phyloP scores from a whole-genome alignment of 2,797 vertebrate species.

The Eleutherodactylus coqui region DNA sequence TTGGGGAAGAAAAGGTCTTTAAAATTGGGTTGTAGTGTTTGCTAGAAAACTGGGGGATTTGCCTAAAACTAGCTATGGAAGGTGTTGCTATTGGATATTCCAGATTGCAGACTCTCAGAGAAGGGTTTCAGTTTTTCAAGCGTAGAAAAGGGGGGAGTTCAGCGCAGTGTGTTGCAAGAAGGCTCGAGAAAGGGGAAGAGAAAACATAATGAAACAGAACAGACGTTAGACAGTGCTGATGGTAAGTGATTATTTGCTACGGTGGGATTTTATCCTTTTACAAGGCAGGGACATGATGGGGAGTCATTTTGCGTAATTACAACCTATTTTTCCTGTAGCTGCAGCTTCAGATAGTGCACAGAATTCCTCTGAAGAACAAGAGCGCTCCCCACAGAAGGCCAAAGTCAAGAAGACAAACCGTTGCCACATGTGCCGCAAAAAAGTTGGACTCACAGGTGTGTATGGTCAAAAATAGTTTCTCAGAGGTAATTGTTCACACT shows the following conservation, averaged over 20 bases:
- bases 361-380: slow-evolving; percentile 77
- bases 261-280: slow-evolving; percentile 16
- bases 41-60: slow-evolving; percentile 26
- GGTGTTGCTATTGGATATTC: slow-evolving; percentile 59
- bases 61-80: slow-evolving; percentile 54
- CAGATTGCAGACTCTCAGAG: slow-evolving; percentile 54
- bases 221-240: slow-evolving; percentile 62
- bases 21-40: slow-evolving; percentile 33
- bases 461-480: no score
- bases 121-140: slow-evolving; percentile 54
- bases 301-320: slow-evolving; percentile 32
- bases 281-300: background rate
- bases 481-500: no score
- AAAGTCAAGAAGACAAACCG: slow-evolving; percentile 88
- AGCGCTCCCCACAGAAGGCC: slow-evolving; percentile 80
- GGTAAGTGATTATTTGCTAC: slow-evolving; percentile 54
- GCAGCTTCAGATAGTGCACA: slow-evolving; percentile 77
- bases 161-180: slow-evolving; percentile 57
- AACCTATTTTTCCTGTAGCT: slow-evolving; percentile 68
- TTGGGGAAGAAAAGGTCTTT: background rate
- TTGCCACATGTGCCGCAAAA: slow-evolving; percentile 88
- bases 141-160: slow-evolving; percentile 57
- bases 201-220: slow-evolving; percentile 55
- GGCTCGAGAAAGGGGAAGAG: slow-evolving; percentile 61
- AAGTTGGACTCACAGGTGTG: slow-evolving; percentile 88